Conservation (phyloP, 2,888 invertebrate species). For the Pammene aurita region DNA sequence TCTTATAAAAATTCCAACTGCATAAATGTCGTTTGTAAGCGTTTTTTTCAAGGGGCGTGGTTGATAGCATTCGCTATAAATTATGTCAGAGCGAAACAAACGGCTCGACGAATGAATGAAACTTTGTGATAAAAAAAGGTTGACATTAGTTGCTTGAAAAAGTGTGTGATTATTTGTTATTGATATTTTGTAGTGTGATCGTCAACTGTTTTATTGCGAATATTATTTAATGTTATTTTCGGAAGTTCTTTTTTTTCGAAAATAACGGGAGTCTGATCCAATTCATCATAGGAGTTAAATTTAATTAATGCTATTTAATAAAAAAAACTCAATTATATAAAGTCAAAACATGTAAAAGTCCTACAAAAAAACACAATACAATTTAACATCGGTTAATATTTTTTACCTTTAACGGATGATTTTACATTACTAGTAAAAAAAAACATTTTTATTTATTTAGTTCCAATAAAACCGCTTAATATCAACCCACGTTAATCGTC, state of each 20-base stretch:
- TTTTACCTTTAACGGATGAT: neutral
- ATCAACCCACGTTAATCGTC: conserved; percentile 36
- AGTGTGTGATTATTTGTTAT: conserved; percentile 23
- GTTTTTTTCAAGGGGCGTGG: conserved; percentile 64
- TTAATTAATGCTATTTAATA: too few species aligned
- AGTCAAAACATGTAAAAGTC: too few species aligned
- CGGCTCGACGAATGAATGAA: conserved; percentile 52
- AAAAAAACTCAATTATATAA: too few species aligned
- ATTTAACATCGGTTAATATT: neutral
- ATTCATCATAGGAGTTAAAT: too few species aligned
- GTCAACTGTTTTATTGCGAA: neutral
- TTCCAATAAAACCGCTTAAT: conserved; percentile 36
- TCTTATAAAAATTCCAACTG: conserved; percentile 25
- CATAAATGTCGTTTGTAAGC: conserved; percentile 49
- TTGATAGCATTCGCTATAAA: conserved; percentile 61
- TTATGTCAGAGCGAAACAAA: conserved; percentile 66
- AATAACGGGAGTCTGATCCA: too few species aligned
- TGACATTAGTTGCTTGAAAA: conserved; percentile 13
- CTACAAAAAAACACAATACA: too few species aligned
- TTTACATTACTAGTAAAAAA: neutral
- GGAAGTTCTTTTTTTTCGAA: too few species aligned
- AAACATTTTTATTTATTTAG: conserved; percentile 10
- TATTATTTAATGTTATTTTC: neutral
- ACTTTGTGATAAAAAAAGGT: conserved; percentile 44
- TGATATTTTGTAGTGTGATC: neutral